Base-by-base conservation (phyloP, 2,888 invertebrate species). In the Drosophila eohydei region DNA sequence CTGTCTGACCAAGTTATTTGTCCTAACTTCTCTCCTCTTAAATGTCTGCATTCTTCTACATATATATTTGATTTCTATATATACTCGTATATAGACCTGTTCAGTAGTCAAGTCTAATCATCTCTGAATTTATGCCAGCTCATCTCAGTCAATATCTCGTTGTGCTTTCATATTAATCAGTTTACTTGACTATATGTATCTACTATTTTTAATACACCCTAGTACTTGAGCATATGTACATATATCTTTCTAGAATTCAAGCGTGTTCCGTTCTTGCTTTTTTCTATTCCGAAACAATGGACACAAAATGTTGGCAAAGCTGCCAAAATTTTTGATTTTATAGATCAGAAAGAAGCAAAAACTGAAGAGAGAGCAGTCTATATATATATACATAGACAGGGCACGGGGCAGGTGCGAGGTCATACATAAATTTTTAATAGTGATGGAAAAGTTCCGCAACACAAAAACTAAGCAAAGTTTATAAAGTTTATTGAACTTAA, bases 261-360 rank as follows among this genome's bases (percentile, higher is more conserved):
- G 38, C n/a, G 36, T 52, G 8, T 52, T 52, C 26, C 9, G 4
- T 21, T 55, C 4, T 11, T 38, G 38, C 28, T 40, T 60, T 61
- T 55, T 46, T 38, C 54, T 57, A 34, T 43, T 46, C 34, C 59
- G 63, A 80, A 59, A 77, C 65, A 80, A 76, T 76, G 78, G 43
- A 59, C 46, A 61, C 54, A 77, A 50, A 46, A 36, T 60, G 66
- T 78, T 81, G 78, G 81, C 76, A 70, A 50, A 76, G 62, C 38
- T 75, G 75, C 75, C 75, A 74, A 76, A 28, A 75, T 30, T 52
- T 70, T 40, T 51, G 21, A 55, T 38, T 52, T 55, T 38, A 38
- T 41, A 43, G 54, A n/a, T 12, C 26, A n/a, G 28, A 36, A 28
- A 58, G 28, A 36, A 11, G n/a, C 11, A 4, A 38, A 36, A 26